A percentile compares a stretch with the other conserved stretches of the same genome.
Evolutionary conservation across 2,888 invertebrate species (phyloP).

Genomic region (Hydraecia micacea): DNA sequence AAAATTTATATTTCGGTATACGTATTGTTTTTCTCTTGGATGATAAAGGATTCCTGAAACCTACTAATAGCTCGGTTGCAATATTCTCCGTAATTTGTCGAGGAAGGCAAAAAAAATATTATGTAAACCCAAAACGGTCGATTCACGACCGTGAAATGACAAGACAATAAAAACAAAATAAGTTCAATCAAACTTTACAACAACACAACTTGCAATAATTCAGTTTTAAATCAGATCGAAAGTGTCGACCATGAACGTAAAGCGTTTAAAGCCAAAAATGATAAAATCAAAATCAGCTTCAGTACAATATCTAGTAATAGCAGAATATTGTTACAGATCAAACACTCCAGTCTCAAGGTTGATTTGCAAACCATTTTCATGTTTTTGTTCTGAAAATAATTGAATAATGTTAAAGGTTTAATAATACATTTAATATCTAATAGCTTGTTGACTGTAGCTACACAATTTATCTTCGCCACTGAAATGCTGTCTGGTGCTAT

Average conservation of each 20-base stretch:
- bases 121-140: background rate
- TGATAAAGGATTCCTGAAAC: background rate
- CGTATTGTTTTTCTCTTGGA: background rate
- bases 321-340: slow-evolving; percentile 50
- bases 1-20: background rate
- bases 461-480: background rate
- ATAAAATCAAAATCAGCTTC: slow-evolving; percentile 59
- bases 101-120: background rate
- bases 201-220: slow-evolving; percentile 34
- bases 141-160: slow-evolving; percentile 27
- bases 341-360: slow-evolving; percentile 52
- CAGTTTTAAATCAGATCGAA: slow-evolving; percentile 55
- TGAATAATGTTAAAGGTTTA: slow-evolving; percentile 29
- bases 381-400: slow-evolving; percentile 43
- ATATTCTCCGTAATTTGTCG: too few species aligned
- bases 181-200: slow-evolving; percentile 42
- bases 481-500: background rate
- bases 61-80: background rate
- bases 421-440: slow-evolving; percentile 3
- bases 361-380: slow-evolving; percentile 39
- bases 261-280: slow-evolving; percentile 54
- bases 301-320: slow-evolving; percentile 31
- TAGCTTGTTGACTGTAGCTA: background rate
- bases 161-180: slow-evolving; percentile 43
- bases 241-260: slow-evolving; percentile 54